A percentile compares a stretch with the other conserved stretches of the same genome.
These are phyloP conservation scores for Melanotaenia nigrans DNA, from an alignment of 2,797 vertebrate species.

Conservation along the genomic window DNA sequence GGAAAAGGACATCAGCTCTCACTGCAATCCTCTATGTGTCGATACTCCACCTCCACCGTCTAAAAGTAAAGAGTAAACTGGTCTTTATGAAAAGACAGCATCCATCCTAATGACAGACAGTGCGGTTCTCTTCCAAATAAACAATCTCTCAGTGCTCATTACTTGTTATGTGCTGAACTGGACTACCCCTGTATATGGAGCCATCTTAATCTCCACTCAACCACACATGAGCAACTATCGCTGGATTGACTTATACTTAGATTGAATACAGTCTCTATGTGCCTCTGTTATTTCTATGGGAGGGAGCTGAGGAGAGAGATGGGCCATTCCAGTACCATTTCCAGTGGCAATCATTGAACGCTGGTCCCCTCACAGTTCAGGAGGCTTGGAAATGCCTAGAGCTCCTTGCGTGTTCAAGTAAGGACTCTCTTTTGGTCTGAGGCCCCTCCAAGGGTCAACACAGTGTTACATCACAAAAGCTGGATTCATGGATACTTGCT, in stretches of 20 bases:
- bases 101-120: constrained; percentile 43
- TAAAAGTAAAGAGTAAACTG: constrained; percentile 18
- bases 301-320: constrained; percentile 45
- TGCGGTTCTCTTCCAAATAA: constrained; percentile 43
- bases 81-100: constrained; percentile 19
- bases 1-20: constrained; percentile 34
- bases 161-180: constrained; percentile 53
- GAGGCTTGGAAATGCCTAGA: constrained; percentile 64
- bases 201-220: constrained; percentile 62
- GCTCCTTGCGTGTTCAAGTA: constrained; percentile 73
- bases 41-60: constrained; percentile 21
- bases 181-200: constrained; percentile 40
- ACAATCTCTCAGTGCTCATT: constrained; percentile 38
- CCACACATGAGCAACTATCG: constrained; percentile 51
- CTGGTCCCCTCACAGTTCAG: constrained; percentile 53
- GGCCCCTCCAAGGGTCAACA: constrained; percentile 78
- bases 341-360: constrained; percentile 62
- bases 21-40: not conserved
- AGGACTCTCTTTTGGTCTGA: constrained; percentile 71
- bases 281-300: constrained; percentile 73
- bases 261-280: constrained; percentile 76
- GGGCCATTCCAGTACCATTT: constrained; percentile 60
- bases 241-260: constrained; percentile 58
- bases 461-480: constrained; percentile 79
- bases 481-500: constrained; percentile 71